Evolutionary conservation across 2,888 invertebrate species (phyloP).

Genomic region (Deilephila elpenor): DNA sequence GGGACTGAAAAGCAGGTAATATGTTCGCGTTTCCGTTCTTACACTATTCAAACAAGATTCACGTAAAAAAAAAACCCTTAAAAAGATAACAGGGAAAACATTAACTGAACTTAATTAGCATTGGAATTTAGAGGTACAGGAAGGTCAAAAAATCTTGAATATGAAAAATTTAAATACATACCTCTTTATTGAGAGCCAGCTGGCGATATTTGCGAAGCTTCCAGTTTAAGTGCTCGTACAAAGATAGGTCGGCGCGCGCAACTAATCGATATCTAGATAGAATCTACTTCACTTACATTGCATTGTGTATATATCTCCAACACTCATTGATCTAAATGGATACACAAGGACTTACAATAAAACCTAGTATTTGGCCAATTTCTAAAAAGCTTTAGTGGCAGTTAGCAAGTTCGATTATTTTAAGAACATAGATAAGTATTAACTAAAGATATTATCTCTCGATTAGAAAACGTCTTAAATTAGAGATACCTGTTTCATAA

Average conservation of each 20-base stretch:
- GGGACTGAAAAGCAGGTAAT: no score
- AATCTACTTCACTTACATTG: slow-evolving; percentile 53
- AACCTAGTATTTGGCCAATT: background rate
- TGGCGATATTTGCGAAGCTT: slow-evolving; percentile 41
- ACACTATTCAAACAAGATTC: no score
- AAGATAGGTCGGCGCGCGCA: slow-evolving; percentile 71
- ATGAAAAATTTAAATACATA: slow-evolving; percentile 9
- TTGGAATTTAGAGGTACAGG: background rate
- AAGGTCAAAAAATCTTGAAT: background rate
- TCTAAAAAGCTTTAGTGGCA: no score
- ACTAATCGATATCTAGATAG: slow-evolving; percentile 70
- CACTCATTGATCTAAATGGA: background rate
- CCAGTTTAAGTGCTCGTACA: slow-evolving; percentile 51
- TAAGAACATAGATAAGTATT: no score
- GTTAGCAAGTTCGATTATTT: no score
- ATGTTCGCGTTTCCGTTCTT: no score
- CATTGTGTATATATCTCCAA: slow-evolving; percentile 37
- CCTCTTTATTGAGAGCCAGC: slow-evolving; percentile 32
- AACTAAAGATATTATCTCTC: no score
- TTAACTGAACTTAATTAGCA: background rate
- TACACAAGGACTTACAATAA: background rate
- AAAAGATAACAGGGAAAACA: background rate
- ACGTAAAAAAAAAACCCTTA: no score
- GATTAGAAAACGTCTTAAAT: no score
- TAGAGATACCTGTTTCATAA: no score